Conservation (phyloP, 1,140 invertebrate genomes). For the silkworm (Bombyx mori) region DNA sequence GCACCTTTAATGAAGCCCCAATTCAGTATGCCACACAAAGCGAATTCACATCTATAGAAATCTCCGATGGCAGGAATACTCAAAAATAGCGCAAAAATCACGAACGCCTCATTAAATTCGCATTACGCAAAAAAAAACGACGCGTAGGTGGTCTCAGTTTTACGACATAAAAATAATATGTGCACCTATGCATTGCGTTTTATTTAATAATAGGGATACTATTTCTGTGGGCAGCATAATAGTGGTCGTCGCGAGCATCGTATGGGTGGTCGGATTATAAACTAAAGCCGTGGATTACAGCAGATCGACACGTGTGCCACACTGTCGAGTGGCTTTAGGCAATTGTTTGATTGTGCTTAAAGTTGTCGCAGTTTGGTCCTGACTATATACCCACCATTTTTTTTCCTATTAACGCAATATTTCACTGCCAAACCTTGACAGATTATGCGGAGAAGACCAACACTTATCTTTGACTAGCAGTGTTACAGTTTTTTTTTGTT, state of each 20-base stretch:
- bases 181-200: constrained; percentile 50
- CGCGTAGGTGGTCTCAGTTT: constrained; percentile 58
- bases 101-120: constrained; percentile 62
- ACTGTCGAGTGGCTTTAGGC: constrained; percentile 51
- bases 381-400: too few species aligned
- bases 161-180: constrained; percentile 58
- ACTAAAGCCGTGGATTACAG: constrained; percentile 53
- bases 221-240: constrained; percentile 56
- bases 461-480: too few species aligned
- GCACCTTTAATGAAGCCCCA: too few species aligned
- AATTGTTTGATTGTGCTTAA: constrained; percentile 41
- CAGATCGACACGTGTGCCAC: constrained; percentile 63
- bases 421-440: too few species aligned
- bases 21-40: too few species aligned
- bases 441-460: too few species aligned
- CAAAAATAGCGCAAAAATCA: constrained; percentile 34
- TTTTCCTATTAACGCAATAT: too few species aligned
- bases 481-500: too few species aligned
- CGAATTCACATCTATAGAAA: too few species aligned
- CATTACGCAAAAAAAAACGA: constrained; percentile 37
- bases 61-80: too few species aligned
- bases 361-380: too few species aligned
- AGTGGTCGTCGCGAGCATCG: constrained; percentile 25
- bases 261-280: constrained; percentile 62
- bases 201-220: constrained; percentile 59